Conservation (phyloP, 1,140 invertebrate species). For the Drosophila leontia region DNA sequence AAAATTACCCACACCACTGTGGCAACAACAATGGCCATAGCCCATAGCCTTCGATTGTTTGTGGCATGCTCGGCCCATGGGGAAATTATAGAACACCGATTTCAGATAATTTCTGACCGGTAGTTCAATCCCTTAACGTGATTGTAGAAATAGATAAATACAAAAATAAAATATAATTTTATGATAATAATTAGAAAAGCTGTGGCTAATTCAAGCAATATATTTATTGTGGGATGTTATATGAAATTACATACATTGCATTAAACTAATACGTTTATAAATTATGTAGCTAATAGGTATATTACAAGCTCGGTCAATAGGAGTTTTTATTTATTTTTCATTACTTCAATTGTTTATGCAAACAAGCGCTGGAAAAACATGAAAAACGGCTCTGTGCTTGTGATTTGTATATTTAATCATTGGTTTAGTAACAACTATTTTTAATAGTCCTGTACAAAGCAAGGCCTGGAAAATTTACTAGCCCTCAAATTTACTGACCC, state of each 20-base stretch:
- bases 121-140: neutral
- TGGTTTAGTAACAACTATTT: constrained; percentile 53
- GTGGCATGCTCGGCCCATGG: constrained; percentile 7
- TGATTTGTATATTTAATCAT: constrained; percentile 59
- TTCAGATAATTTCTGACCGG: neutral
- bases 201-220: neutral
- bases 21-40: constrained; percentile 1
- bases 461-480: constrained; percentile 26
- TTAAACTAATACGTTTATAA: neutral
- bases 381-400: constrained; percentile 16
- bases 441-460: constrained; percentile 62
- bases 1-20: constrained; percentile 31
- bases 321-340: neutral
- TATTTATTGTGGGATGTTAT: neutral
- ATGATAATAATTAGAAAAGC: neutral
- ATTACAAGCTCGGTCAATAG: too few species aligned
- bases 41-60: neutral
- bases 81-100: neutral
- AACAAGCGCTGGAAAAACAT: constrained; percentile 53
- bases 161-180: neutral
- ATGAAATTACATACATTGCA: too few species aligned
- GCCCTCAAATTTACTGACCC: neutral
- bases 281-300: constrained; percentile 5
- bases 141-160: neutral
- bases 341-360: constrained; percentile 60